phyloP scores from a whole-genome alignment of 2,113 vertebrate species.

The Anthoscopus minutus region DNA sequence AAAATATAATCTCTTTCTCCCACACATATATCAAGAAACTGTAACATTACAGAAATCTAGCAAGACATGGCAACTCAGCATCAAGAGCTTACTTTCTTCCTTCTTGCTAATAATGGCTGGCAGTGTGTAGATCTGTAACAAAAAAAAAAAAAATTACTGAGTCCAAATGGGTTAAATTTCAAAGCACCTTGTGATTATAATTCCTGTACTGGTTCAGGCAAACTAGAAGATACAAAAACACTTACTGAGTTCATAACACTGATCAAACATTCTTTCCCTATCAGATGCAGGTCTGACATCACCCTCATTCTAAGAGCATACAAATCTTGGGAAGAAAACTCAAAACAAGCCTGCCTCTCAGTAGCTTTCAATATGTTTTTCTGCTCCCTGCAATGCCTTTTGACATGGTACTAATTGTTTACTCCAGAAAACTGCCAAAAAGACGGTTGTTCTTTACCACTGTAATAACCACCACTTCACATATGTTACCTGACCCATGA shows the following conservation, averaged over 20 bases:
- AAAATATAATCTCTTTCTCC: not conserved
- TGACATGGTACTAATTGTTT: not conserved
- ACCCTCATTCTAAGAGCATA: not conserved
- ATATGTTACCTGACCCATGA: not conserved
- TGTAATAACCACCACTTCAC: not conserved
- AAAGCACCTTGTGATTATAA: not conserved
- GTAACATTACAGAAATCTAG: not conserved
- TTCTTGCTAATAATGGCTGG: conserved; percentile 95
- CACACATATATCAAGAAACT: not conserved
- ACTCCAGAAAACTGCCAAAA: not conserved
- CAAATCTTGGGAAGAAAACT: not conserved
- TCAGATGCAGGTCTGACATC: not conserved
- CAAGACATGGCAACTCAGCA: not conserved
- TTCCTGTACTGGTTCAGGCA: not conserved
- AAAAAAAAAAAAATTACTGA: not conserved
- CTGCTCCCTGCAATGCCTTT: not conserved
- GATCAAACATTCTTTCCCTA: not conserved
- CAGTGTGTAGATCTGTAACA: conserved; percentile 89
- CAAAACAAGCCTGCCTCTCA: not conserved
- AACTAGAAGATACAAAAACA: not conserved
- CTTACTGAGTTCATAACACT: not conserved
- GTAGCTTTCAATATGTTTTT: not conserved
- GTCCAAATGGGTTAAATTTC: not conserved
- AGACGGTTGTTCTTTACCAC: not conserved
- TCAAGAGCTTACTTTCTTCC: conserved; percentile 89